phyloP scores from a whole-genome alignment of 2,797 vertebrate species.

The Gallinago solitaria region DNA sequence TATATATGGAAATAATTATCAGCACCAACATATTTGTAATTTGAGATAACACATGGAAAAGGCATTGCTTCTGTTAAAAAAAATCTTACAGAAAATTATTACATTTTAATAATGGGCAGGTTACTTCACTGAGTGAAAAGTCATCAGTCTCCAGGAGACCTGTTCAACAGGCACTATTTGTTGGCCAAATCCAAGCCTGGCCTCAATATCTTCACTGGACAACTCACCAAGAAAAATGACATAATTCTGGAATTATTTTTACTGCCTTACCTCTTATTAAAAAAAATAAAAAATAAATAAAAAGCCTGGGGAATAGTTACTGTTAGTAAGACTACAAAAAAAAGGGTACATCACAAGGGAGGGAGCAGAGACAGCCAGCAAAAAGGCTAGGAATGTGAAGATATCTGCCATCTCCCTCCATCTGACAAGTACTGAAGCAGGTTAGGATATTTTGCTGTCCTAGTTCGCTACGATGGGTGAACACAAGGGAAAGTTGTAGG shows the following conservation, averaged over 20 bases:
- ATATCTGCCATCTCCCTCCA: neutral
- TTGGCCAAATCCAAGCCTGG: neutral
- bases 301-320: neutral
- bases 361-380: neutral
- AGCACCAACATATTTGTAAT: slow-evolving; percentile 53
- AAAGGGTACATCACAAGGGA: rapidly evolving
- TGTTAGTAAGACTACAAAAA: neutral
- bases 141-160: neutral
- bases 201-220: neutral
- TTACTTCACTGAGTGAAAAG: slow-evolving; percentile 8
- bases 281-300: neutral
- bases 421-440: neutral
- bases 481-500: neutral
- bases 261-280: neutral
- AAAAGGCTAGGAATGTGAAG: neutral
- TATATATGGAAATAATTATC: slow-evolving; percentile 72
- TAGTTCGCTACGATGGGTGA: neutral
- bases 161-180: neutral
- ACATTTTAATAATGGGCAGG: slow-evolving; percentile 27
- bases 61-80: slow-evolving; percentile 13
- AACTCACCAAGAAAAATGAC: neutral
- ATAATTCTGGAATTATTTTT: neutral
- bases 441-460: neutral
- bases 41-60: slow-evolving; percentile 50
- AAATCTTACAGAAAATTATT: slow-evolving; percentile 30